Percentiles rank a stretch among this genome's conserved stretches.
phyloP scores from a whole-genome alignment of 2,113 vertebrate species.

The Panurus biarmicus region DNA sequence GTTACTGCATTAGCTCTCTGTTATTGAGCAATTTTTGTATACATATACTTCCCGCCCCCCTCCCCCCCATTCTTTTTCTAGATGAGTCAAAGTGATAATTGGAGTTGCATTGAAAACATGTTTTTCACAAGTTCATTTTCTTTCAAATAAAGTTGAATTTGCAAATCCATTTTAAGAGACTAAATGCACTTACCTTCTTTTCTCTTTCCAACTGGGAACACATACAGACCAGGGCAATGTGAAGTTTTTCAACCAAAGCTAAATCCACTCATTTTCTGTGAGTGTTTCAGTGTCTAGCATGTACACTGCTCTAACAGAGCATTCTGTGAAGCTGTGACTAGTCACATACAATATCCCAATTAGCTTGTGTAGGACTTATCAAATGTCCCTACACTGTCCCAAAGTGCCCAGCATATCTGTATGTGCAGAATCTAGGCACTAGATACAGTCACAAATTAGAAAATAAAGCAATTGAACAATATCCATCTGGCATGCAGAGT shows the following conservation, averaged over 20 bases:
- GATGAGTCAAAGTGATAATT: background rate
- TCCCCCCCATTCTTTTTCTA: background rate
- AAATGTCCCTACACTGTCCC: background rate
- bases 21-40: background rate
- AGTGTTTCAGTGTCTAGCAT: background rate
- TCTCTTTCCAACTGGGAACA: background rate
- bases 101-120: background rate
- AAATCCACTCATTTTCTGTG: background rate
- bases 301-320: background rate
- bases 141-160: background rate
- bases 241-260: background rate
- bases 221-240: background rate
- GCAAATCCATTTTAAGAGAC: background rate
- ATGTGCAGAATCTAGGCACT: background rate
- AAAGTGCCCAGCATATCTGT: background rate
- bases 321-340: background rate
- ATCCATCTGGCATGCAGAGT: background rate
- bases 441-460: background rate
- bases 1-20: background rate
- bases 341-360: background rate
- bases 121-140: background rate
- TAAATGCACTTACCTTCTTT: background rate
- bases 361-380: background rate
- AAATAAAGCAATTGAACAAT: background rate
- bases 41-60: rapidly evolving